Evolutionary conservation across 2,797 vertebrate species (phyloP), one percentile per base, ranked within the genome.

Genomic region (Eleutherodactylus coqui): DNA sequence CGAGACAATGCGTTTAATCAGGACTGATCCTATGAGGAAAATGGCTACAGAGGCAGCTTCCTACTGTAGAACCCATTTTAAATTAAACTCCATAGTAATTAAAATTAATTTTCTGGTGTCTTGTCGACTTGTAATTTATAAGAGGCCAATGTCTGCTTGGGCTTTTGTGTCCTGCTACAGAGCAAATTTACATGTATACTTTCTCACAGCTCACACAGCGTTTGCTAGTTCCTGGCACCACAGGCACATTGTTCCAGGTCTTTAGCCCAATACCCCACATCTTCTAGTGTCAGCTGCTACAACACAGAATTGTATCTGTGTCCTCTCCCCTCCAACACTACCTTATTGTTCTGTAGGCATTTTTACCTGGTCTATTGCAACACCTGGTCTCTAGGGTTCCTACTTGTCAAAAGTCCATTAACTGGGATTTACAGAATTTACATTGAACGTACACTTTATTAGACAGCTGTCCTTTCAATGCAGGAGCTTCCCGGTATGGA

Each of bases 1-100:
- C 21, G 24, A 87, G 81, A 79, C 86, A 87, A 87, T 75, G 64
- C 17, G 36, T 70, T 87, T 87, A 87, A 83, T 83, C 81, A 87
- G 67, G 47, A 47, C 36, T 36, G 64, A 87, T 83, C 53, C 53
- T 72, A 79, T 53, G 72, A 78, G 62, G 55, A 53, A 43, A 34
- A 75, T 29, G 14, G 73, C 43, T 53, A 83, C 38, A 62, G 11
- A 62, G n/a, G 41, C 53, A 21, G 43, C 51, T 62, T 67, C 60
- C 34, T 62, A 76, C n/a, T 75, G 36, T 10, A 70, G 83, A 73
- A 77, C 75, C 73, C 24, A 83, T 72, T 80, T 83, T 34, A 55
- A 60, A 60, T 36, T 58, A 78, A 70, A 55, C 41, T 86, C 21
- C 19, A 36, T 47, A 53, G 51, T 69, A 4, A 27, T 47, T 85